Evolutionary conservation across 1,140 invertebrate species (phyloP), one percentile per base, ranked within the genome.

Genomic region (Drosophila funebris): DNA sequence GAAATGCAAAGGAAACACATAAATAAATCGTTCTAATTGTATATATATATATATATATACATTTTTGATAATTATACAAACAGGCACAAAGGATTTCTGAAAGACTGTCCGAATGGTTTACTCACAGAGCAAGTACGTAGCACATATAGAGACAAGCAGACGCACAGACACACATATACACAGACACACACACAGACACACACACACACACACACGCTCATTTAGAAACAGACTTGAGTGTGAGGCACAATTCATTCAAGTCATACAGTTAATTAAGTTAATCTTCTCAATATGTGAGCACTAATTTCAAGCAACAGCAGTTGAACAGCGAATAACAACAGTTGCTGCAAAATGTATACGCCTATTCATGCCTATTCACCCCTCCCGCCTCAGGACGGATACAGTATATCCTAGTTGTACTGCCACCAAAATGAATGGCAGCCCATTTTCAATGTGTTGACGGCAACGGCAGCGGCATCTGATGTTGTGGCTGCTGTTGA

Each of bases 1-100:
- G 20, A 6, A 24, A 14, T 22, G 27, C n/a, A 14, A 53, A 4
- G 3, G 20, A 46, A 43, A 13, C n/a, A 9, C 22, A 18, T 13
- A 8, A 13, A 53, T 20, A 31, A 46, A 6, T 29, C 3, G 24
- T 52, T 24, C 14, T 24, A 41, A 27, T 33, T 61, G 39, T 7
- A 27, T 36, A 56, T 43, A 43, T 44, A 33, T 22, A 29, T 22
- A 18, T 33, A 52, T 18, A 50, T 50, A 29, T 24, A 16, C 29
- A 0, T 52, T 36, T 36, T 36, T 9, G 31, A 16, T 4, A 31
- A 39, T 9, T 33, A 13, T 20, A 41, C 22, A 39, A 22, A 93
- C 93, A 98, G 97, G 97, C 96, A 98, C 93, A 98, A 98, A 95
- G 97, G 97, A 91, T 98, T 98, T 91, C 94, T 98, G 48, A 98